Percentiles rank a stretch among this genome's conserved stretches.
Conservation (phyloP, 2,888 invertebrate species). For the Entomobrya proxima region DNA sequence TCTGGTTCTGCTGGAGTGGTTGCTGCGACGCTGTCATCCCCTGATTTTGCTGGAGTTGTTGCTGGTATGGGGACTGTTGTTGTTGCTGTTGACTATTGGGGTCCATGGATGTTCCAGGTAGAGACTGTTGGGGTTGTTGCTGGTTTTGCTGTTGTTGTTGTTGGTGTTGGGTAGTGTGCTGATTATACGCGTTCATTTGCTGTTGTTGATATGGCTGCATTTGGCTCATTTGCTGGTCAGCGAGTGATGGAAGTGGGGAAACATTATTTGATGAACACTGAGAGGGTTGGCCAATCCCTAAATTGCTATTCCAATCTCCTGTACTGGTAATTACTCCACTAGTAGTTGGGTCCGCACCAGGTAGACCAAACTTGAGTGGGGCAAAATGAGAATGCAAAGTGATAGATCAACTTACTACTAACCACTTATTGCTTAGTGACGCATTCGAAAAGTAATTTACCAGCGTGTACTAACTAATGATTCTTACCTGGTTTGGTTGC, state of each 20-base stretch:
- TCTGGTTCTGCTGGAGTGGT: conserved; percentile 32
- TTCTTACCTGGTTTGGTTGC: too few relatives aligned
- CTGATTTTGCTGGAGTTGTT: conserved; percentile 37
- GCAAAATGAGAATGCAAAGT: background rate
- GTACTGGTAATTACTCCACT: conserved; percentile 8
- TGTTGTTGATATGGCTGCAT: conserved; percentile 66
- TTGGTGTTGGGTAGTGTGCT: conserved; percentile 57
- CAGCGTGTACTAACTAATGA: too few relatives aligned
- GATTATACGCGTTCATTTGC: conserved; percentile 34
- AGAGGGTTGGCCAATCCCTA: conserved; percentile 67
- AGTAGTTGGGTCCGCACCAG: background rate
- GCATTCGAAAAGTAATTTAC: too few relatives aligned
- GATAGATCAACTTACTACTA: background rate
- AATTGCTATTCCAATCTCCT: conserved; percentile 71
- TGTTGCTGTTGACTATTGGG: conserved; percentile 30
- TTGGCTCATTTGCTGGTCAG: conserved; percentile 66
- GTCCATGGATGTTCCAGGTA: conserved; percentile 29
- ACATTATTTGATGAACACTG: conserved; percentile 69
- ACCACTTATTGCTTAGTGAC: background rate
- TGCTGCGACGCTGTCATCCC: conserved; percentile 34
- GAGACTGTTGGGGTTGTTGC: conserved; percentile 74
- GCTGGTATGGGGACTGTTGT: conserved; percentile 24
- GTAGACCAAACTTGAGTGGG: conserved; percentile 39
- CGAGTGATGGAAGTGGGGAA: conserved; percentile 52
- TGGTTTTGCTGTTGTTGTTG: conserved; percentile 78